A percentile compares a stretch with the other conserved stretches of the same genome.
Conservation (phyloP, 2,888 invertebrate species). For the Chrysolina americana region DNA sequence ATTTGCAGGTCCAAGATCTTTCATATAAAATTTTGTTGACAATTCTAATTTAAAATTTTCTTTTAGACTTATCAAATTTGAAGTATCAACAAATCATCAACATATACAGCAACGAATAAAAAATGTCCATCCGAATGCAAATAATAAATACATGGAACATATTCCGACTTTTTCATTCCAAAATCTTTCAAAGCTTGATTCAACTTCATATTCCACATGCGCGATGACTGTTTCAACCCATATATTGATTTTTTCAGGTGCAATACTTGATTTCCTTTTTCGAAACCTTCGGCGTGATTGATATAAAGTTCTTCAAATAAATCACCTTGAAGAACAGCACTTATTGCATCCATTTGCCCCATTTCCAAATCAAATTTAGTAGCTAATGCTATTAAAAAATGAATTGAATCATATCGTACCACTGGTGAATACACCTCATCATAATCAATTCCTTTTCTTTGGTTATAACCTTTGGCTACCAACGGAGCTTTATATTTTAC, state of each 20-base stretch:
- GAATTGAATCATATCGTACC: background rate
- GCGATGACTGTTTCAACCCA: constrained; percentile 9
- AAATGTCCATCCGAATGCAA: constrained; percentile 3
- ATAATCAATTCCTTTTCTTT: background rate
- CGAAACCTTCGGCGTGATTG: constrained; percentile 25
- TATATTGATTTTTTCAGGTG: background rate
- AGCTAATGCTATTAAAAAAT: constrained; percentile 1
- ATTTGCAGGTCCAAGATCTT: constrained; percentile 11
- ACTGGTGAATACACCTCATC: background rate
- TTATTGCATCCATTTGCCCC: constrained; percentile 4
- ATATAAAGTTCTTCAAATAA: constrained; percentile 16
- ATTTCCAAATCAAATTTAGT: constrained; percentile 2
- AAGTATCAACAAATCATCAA: background rate
- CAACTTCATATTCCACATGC: background rate
- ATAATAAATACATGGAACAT: background rate
- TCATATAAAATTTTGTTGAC: constrained; percentile 21
- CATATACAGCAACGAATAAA: background rate
- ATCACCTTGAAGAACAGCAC: constrained; percentile 7
- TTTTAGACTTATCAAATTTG: background rate
- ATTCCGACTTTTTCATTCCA: background rate
- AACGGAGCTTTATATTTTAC: background rate
- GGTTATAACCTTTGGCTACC: background rate
- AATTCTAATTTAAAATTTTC: background rate
- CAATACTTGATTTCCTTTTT: background rate
- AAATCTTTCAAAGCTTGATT: constrained; percentile 14